phyloP scores from a whole-genome alignment of 1,140 invertebrate species.

The Drosophila yakuba region DNA sequence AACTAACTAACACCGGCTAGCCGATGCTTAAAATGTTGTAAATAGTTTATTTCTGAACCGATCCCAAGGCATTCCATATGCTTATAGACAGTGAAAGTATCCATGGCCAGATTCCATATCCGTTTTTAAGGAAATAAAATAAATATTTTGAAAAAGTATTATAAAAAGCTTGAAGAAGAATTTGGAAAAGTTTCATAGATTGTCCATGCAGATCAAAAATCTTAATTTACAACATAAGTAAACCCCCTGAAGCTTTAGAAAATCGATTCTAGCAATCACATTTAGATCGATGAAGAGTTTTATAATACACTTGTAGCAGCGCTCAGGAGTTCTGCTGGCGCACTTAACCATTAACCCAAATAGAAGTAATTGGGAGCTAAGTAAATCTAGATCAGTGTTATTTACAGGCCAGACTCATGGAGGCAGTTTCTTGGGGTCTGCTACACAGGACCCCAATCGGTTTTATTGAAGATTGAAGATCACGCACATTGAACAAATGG shows the following conservation, averaged over 20 bases:
- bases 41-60: slow-evolving; percentile 16
- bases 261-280: slow-evolving; percentile 26
- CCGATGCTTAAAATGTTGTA: slow-evolving; percentile 30
- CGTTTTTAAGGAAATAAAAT: slow-evolving; percentile 16
- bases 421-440: slow-evolving; percentile 44
- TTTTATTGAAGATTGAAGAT: slow-evolving; percentile 51
- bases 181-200: slow-evolving; percentile 12
- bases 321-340: slow-evolving; percentile 54
- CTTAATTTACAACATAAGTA: slow-evolving; percentile 8
- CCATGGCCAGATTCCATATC: slow-evolving; percentile 29
- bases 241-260: slow-evolving; percentile 7
- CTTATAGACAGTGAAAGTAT: slow-evolving; percentile 22
- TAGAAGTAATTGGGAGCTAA: slow-evolving; percentile 28
- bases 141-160: background rate
- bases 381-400: slow-evolving; percentile 55
- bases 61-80: slow-evolving; percentile 41
- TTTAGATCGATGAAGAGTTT: slow-evolving; percentile 18
- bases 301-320: slow-evolving; percentile 73
- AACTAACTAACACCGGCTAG: slow-evolving; percentile 12
- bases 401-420: slow-evolving; percentile 51
- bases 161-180: slow-evolving; percentile 15
- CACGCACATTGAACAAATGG: slow-evolving; percentile 58
- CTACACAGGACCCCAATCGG: slow-evolving; percentile 62
- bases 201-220: slow-evolving; percentile 33
- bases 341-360: slow-evolving; percentile 23